Conservation (phyloP, 2,797 vertebrate genomes). For the Megalops cyprinoides region DNA sequence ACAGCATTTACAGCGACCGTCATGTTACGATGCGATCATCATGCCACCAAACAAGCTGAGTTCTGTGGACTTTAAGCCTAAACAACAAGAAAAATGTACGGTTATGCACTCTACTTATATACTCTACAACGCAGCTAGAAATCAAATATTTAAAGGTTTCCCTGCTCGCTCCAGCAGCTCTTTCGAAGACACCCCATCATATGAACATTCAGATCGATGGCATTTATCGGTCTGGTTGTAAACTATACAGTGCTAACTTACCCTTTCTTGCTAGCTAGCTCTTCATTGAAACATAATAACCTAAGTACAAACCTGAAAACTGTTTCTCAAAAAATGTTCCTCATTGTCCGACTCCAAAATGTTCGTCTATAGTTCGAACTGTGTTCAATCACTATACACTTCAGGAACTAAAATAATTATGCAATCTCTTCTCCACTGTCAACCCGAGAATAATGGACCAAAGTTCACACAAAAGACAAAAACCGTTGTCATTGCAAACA, state of each 20-base stretch:
- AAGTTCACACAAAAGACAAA: conserved; percentile 16
- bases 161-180: no score
- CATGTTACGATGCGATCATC: background rate
- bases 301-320: conserved; percentile 25
- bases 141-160: no score
- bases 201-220: background rate
- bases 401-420: background rate
- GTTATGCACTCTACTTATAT: no score
- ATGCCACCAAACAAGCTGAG: no score
- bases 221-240: background rate
- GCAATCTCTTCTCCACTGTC: background rate
- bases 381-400: background rate
- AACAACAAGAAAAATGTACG: no score
- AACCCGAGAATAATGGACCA: conserved; percentile 11
- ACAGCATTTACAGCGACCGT: background rate
- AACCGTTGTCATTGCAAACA: conserved; percentile 10
- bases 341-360: background rate
- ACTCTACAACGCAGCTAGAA: no score
- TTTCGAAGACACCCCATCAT: no score
- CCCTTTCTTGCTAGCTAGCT: background rate
- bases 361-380: background rate
- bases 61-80: no score
- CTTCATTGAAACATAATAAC: background rate
- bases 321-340: conserved; percentile 5
- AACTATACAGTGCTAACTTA: conserved; percentile 1